Conservation (phyloP, 2,888 invertebrate species). For the Lasioglossum leucozonium region DNA sequence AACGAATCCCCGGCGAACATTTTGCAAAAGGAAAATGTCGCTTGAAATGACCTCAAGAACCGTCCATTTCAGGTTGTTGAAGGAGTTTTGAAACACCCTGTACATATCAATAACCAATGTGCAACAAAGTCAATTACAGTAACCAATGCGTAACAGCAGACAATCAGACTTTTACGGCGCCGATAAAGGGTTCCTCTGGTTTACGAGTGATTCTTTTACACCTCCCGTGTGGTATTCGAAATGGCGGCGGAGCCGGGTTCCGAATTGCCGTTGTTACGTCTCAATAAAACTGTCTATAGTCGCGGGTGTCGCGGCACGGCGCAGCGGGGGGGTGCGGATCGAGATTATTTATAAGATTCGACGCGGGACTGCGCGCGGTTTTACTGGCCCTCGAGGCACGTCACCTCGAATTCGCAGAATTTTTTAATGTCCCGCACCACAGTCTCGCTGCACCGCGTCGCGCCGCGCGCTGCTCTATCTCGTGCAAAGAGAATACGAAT, state of each 20-base stretch:
- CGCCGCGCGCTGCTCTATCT: constrained; percentile 27
- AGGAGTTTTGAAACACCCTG: too few species aligned
- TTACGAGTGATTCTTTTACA: constrained; percentile 14
- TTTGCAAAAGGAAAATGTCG: too few species aligned
- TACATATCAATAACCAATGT: neutral
- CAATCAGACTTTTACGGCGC: neutral
- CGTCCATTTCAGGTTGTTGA: too few species aligned
- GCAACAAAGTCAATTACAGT: neutral
- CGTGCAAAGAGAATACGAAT: constrained; percentile 51
- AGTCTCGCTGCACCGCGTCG: too few species aligned
- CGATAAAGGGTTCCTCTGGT: constrained; percentile 1
- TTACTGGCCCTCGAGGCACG: neutral
- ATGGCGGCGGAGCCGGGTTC: too few species aligned
- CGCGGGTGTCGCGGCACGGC: neutral
- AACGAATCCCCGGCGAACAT: too few species aligned
- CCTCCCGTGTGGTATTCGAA: neutral
- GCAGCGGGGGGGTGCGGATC: too few species aligned
- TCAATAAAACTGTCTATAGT: neutral
- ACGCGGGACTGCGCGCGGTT: neutral
- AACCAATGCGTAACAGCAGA: neutral
- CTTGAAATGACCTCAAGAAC: too few species aligned
- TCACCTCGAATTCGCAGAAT: constrained; percentile 40
- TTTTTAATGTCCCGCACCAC: constrained; percentile 59
- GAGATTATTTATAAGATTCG: constrained; percentile 3
- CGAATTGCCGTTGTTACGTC: constrained; percentile 2